Conservation (phyloP, 2,888 invertebrate species). For the Drosophila emarginata region DNA sequence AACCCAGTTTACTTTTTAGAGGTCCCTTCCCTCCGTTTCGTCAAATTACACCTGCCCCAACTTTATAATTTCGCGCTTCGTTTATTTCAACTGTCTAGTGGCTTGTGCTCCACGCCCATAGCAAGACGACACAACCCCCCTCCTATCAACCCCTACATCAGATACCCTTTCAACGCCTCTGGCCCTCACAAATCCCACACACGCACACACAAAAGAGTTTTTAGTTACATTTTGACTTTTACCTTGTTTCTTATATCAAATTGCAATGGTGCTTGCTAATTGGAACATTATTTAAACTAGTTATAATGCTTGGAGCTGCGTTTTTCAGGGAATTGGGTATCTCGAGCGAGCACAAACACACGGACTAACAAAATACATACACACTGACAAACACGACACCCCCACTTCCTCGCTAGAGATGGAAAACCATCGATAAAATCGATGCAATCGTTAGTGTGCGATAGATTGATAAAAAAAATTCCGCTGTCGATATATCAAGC, state of each 20-base stretch:
- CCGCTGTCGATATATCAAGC: no score
- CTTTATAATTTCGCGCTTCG: conserved; percentile 65
- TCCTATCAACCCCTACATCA: not conserved
- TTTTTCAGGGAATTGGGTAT: conserved; percentile 18
- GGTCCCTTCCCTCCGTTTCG: not conserved
- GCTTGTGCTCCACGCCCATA: conserved; percentile 60
- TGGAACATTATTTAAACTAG: conserved; percentile 29
- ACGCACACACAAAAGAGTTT: conserved; percentile 29
- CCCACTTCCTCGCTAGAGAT: no score
- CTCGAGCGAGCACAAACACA: not conserved
- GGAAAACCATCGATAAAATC: no score
- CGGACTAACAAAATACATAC: no score
- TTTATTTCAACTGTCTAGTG: conserved; percentile 41
- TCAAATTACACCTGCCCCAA: conserved; percentile 38
- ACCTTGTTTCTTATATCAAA: conserved; percentile 61
- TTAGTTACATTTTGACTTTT: conserved; percentile 55
- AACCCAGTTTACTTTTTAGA: not conserved
- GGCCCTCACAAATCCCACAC: conserved; percentile 43
- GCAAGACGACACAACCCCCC: conserved; percentile 34
- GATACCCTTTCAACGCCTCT: conserved; percentile 28
- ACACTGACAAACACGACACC: no score
- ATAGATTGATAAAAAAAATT: no score
- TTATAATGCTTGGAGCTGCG: conserved; percentile 15
- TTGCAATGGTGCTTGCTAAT: conserved; percentile 38
- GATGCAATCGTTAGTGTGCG: no score